Conservation (phyloP, 2,888 invertebrate genomes). For the Agrotis exclamationis region DNA sequence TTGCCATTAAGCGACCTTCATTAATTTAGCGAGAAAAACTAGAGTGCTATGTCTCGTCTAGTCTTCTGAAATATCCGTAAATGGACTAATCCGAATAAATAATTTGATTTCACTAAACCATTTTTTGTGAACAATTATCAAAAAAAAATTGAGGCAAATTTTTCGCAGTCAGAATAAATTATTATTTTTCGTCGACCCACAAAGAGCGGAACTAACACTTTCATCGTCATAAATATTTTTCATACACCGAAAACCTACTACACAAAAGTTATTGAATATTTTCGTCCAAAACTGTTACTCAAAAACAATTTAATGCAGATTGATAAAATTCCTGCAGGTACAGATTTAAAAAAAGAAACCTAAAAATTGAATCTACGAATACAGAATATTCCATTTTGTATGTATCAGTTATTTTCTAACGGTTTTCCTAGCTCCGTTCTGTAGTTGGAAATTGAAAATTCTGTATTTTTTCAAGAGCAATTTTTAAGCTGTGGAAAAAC, state of each 20-base stretch:
- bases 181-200: too few relatives aligned
- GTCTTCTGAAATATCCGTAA: too few relatives aligned
- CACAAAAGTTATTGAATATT: not conserved
- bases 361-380: constrained; percentile 7
- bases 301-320: constrained; percentile 1
- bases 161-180: too few relatives aligned
- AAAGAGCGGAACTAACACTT: too few relatives aligned
- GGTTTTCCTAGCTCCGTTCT: not conserved
- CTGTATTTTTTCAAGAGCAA: not conserved
- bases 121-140: too few relatives aligned
- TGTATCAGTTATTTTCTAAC: constrained; percentile 14
- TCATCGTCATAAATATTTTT: too few relatives aligned
- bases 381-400: constrained; percentile 8
- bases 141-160: too few relatives aligned
- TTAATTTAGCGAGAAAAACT: too few relatives aligned
- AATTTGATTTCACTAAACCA: too few relatives aligned
- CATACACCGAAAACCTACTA: not conserved
- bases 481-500: not conserved
- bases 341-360: constrained; percentile 17
- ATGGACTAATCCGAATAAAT: too few relatives aligned
- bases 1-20: too few relatives aligned
- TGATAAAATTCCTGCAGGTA: not conserved
- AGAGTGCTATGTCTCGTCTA: too few relatives aligned
- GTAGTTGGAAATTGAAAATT: not conserved
- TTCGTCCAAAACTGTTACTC: not conserved